Percentiles rank a stretch among this genome's conserved stretches.
These are phyloP conservation scores for Sander vitreus DNA, from an alignment of 2,113 vertebrate genomes.

Conservation along the genomic window DNA sequence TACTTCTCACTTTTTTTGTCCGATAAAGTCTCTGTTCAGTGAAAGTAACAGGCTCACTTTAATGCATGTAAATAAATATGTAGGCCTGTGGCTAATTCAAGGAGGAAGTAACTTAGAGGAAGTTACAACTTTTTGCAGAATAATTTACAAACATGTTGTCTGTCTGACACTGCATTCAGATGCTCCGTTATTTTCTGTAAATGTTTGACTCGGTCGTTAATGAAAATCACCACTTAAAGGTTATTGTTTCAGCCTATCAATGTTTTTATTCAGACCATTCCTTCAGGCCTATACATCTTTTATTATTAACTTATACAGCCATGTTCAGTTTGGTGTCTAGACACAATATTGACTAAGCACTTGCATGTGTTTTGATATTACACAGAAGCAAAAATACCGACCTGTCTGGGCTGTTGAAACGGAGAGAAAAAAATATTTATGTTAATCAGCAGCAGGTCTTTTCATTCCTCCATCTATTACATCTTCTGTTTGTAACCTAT, in stretches of 20 bases:
- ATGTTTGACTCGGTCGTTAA: not conserved
- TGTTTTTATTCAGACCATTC: not conserved
- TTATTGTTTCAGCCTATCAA: not conserved
- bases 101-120: not conserved
- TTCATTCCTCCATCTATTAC: not conserved
- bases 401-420: slow-evolving; percentile 1
- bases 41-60: not conserved
- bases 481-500: not conserved
- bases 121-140: not conserved
- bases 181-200: not conserved
- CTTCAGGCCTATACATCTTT: not conserved
- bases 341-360: slow-evolving; percentile 4
- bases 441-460: slow-evolving; percentile 33
- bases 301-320: not conserved
- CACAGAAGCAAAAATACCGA: not conserved
- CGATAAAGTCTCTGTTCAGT: not conserved
- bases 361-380: not conserved
- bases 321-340: not conserved
- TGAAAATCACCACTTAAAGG: not conserved
- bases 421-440: not conserved
- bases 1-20: not conserved
- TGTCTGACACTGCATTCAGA: not conserved
- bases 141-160: not conserved
- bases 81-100: not conserved
- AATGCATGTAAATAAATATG: not conserved